Percentiles rank a stretch among this genome's conserved stretches.
Evolutionary conservation across 2,888 invertebrate species (phyloP).

Genomic region (Eilema griseolum): DNA sequence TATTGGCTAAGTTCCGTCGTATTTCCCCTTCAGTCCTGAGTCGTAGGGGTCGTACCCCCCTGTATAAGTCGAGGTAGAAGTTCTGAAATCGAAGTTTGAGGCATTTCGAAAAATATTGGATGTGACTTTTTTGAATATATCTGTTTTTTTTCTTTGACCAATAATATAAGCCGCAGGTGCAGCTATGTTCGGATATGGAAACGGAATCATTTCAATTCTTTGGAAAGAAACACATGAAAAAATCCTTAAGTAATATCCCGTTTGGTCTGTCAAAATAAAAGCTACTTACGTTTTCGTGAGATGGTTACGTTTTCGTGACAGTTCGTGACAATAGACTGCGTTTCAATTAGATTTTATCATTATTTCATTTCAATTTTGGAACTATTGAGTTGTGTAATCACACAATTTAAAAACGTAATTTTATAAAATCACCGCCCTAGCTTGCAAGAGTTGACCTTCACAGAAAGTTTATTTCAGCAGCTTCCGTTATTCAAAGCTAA

Average conservation of each 20-base stretch:
- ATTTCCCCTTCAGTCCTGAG: conserved; percentile 33
- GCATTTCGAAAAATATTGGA: conserved; percentile 20
- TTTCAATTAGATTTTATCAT: too few relatives aligned
- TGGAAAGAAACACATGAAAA: too few relatives aligned
- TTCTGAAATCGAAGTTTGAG: conserved; percentile 33
- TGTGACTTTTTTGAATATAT: conserved; percentile 5
- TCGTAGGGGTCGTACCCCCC: conserved; percentile 33
- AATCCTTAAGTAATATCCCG: too few relatives aligned
- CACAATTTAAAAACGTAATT: background rate
- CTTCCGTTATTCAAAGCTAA: background rate
- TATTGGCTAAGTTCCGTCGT: conserved; percentile 44
- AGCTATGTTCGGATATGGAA: background rate
- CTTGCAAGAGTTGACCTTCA: background rate
- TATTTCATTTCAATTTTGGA: too few relatives aligned
- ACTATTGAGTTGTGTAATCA: too few relatives aligned
- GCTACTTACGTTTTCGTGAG: too few relatives aligned
- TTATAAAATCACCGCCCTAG: background rate
- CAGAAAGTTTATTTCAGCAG: background rate
- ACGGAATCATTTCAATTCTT: background rate
- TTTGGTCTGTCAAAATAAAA: too few relatives aligned
- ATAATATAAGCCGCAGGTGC: background rate
- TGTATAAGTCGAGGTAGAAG: conserved; percentile 24
- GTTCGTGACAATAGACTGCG: too few relatives aligned
- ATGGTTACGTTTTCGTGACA: too few relatives aligned
- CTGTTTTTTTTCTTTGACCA: conserved; percentile 1